Base-by-base conservation (phyloP, 2,797 vertebrate species). In the Crax fasciolata region DNA sequence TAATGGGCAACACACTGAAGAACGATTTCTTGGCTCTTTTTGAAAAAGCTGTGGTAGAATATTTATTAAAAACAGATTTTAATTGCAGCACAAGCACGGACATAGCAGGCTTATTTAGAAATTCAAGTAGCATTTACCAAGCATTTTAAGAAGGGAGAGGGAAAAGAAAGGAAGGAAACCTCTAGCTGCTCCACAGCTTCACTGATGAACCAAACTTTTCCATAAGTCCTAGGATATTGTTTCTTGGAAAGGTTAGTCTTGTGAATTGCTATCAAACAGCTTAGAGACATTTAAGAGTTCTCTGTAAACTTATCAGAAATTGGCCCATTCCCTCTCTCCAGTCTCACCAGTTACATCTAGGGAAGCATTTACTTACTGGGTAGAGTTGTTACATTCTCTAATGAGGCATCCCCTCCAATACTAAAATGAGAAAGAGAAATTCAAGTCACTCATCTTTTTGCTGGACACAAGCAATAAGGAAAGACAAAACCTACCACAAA, bases 361-460 rank as follows among this genome's bases (percentile, higher is more conserved):
- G 35, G 86, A 44, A 58, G 17, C 16, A 38, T 92, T 82, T 94
- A 98, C 99, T 96, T 98, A 99, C 99, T 99, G 61, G 99, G 98
- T 83, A 99, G 97, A 51, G 99, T 99, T 84, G 99, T 99, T 93
- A 99, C 98, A 0, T 83, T 98, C 52, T 97, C 96, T 48, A 99
- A 97, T 8, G 97, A 98, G 4, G 65, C 48, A 83, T 99, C 98
- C 39, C 99, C 99, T 62, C 99, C 99, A 38, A 99, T 97, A 90
- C 99, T 99, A 97, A 70, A 98, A 98, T 41, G 74, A 39, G 84
- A 96, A 86, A 76, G n/a, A 90, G 24, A 85, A 84, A 90, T 4
- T 18, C 7, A 44, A 74, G 28, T 89, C 21, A 76, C 2, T 67
- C 38, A 61, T 38, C 54, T 84, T 30, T 89, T 49, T 62, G 41